Percentiles rank a stretch among this genome's conserved stretches.
Conservation (phyloP, 2,113 vertebrate species). For the Mus musculus region DNA sequence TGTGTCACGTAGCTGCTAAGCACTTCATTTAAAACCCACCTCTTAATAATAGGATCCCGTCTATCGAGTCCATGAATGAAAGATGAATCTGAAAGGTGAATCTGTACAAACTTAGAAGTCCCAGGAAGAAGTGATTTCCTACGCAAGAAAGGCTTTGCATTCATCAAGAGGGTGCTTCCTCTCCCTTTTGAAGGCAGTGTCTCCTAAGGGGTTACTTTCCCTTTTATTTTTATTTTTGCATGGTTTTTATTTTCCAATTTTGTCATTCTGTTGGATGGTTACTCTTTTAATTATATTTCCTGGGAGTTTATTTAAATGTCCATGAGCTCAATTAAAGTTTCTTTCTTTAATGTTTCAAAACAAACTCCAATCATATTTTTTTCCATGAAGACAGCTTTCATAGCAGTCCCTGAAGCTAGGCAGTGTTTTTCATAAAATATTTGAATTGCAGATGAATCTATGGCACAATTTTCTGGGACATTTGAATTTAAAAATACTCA, state of each 20-base stretch:
- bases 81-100: not conserved
- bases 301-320: slow-evolving; percentile 47
- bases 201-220: not conserved
- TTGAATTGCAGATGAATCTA: slow-evolving; percentile 48
- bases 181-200: not conserved
- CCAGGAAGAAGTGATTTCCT: not conserved
- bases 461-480: slow-evolving; percentile 44
- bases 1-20: not conserved
- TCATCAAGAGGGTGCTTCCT: not conserved
- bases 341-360: slow-evolving; percentile 55
- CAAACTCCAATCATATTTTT: slow-evolving; percentile 57
- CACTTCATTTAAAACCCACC: not conserved
- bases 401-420: slow-evolving; percentile 18
- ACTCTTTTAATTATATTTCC: slow-evolving; percentile 37
- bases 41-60: not conserved
- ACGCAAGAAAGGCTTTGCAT: not conserved
- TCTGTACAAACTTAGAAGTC: not conserved
- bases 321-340: slow-evolving; percentile 50
- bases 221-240: not conserved
- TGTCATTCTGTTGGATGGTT: slow-evolving; percentile 31
- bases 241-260: slow-evolving; percentile 59
- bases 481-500: not conserved
- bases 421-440: slow-evolving; percentile 23
- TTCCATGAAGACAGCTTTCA: not conserved
- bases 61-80: not conserved